Conservation (phyloP, 1,140 invertebrate genomes). For the Aphelenchoides besseyi region DNA sequence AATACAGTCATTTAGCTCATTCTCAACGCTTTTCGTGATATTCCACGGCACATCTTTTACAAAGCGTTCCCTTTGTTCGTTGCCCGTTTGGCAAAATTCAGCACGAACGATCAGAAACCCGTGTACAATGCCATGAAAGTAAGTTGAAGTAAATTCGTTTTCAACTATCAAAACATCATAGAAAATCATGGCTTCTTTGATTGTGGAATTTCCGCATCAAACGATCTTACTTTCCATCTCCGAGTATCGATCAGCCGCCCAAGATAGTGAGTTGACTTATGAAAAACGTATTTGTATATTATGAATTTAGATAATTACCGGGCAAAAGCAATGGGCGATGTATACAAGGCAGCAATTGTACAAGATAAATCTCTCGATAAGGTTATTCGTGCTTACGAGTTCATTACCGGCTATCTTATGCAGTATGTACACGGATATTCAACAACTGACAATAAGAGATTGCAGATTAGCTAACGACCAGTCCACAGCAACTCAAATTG, state of each 20-base stretch:
- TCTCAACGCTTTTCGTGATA: background rate
- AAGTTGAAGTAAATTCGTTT: background rate
- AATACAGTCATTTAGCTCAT: conserved; percentile 3
- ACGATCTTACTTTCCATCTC: background rate
- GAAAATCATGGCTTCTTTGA: background rate
- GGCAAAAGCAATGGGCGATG: conserved; percentile 37
- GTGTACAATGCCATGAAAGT: conserved; percentile 1
- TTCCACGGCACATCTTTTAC: conserved; percentile 3
- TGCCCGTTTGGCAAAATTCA: conserved; percentile 1
- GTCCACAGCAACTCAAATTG: background rate
- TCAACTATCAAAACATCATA: background rate
- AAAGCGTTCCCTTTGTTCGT: conserved; percentile 1
- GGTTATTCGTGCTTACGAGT: conserved; percentile 34
- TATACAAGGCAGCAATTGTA: conserved; percentile 35
- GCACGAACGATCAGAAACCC: background rate
- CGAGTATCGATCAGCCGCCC: background rate
- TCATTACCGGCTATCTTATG: conserved; percentile 31
- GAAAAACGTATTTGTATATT: background rate
- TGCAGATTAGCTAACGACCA: conserved; percentile 28
- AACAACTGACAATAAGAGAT: background rate
- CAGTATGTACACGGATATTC: conserved; percentile 17
- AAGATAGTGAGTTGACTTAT: background rate
- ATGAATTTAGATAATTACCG: conserved; percentile 9
- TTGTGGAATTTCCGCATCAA: conserved; percentile 20
- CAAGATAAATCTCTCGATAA: background rate